Evolutionary conservation across 2,888 invertebrate species (phyloP), one percentile per base, ranked within the genome.

Genomic region (Drosophila nr. fundita): DNA sequence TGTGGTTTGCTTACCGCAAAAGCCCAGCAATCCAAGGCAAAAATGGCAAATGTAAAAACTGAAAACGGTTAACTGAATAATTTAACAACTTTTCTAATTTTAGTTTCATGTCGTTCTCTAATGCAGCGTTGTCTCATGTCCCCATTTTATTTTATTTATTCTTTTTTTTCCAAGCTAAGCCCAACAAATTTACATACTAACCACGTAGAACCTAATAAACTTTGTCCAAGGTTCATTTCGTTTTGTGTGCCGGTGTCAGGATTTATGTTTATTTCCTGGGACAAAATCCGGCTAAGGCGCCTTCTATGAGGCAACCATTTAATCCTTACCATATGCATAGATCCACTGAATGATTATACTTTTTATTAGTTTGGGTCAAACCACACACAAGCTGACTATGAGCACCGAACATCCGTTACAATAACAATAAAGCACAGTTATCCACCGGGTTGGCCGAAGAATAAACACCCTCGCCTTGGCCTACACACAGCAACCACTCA

Each of bases 321-420:
- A 83, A 76, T 76, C 83, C 75, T 74, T 76, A 75, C 75, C 84
- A 81, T 74, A 78, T 83, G 82, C 76, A 57, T 61, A 78, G 54
- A 87, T 85, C 78, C 81, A 83, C 79, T 82, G 62, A 52, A 75
- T 87, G 71, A 70, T 65, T 62, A 67, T 66, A 58, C 38, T 34
- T 64, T 82, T 90, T 89, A 89, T 89, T 89, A 89, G 90, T 88
- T 89, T 86, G 80, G 83, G 80, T 81, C 88, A 88, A 85, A 83
- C 91, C 79, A 72, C 73, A 61, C 59, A 63, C 63, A 74, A 74
- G 68, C 82, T 78, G 68, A 30, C 68, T 36, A 40, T 34, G 49
- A 52, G 59, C 30, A 52, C 50, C 50, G 34, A 27, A 66, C 62
- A 68, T 64, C 68, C 65, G 62, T 74, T 69, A 66, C 71, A 73